Evolutionary conservation across 2,888 invertebrate genomes (phyloP).

Genomic region (Tribolium freemani): DNA sequence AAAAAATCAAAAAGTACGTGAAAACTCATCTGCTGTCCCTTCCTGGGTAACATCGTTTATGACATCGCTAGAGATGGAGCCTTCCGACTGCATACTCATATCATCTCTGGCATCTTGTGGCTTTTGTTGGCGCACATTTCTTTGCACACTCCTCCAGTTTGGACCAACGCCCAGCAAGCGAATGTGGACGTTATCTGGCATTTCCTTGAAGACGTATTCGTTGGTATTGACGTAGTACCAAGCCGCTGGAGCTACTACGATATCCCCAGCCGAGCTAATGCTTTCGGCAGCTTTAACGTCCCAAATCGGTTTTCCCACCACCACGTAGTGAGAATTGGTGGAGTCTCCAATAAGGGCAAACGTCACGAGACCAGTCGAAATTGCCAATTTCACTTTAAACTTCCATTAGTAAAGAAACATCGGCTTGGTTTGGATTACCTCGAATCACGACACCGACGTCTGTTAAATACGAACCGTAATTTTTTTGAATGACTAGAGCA

Average conservation of each 20-base stretch:
- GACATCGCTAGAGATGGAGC: not conserved
- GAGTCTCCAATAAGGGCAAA: slow-evolving; percentile 73
- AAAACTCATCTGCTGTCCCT: slow-evolving; percentile 44
- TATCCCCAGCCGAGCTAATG: slow-evolving; percentile 73
- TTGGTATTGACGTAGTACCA: slow-evolving; percentile 75
- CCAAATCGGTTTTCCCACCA: slow-evolving; percentile 76
- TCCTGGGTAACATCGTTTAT: not conserved
- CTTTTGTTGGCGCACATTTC: slow-evolving; percentile 46
- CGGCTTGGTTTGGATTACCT: slow-evolving; percentile 64
- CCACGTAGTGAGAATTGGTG: slow-evolving; percentile 71
- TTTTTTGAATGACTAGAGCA: slow-evolving; percentile 77
- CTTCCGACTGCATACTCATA: not conserved
- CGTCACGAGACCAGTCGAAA: slow-evolving; percentile 73
- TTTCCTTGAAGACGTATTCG: slow-evolving; percentile 73
- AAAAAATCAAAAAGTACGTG: slow-evolving; percentile 28
- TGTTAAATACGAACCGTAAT: slow-evolving; percentile 74
- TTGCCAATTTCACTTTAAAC: slow-evolving; percentile 73
- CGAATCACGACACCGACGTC: slow-evolving; percentile 74
- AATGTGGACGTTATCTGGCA: slow-evolving; percentile 71
- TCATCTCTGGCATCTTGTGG: not conserved
- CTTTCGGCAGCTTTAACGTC: slow-evolving; percentile 72
- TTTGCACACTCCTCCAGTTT: slow-evolving; percentile 63
- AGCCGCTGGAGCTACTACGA: slow-evolving; percentile 73
- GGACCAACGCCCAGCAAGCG: slow-evolving; percentile 64
- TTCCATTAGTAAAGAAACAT: not conserved